Evolutionary conservation across 2,797 vertebrate genomes (phyloP), one percentile per base, ranked within the genome.

Genomic region (Micromesistius poutassou): DNA sequence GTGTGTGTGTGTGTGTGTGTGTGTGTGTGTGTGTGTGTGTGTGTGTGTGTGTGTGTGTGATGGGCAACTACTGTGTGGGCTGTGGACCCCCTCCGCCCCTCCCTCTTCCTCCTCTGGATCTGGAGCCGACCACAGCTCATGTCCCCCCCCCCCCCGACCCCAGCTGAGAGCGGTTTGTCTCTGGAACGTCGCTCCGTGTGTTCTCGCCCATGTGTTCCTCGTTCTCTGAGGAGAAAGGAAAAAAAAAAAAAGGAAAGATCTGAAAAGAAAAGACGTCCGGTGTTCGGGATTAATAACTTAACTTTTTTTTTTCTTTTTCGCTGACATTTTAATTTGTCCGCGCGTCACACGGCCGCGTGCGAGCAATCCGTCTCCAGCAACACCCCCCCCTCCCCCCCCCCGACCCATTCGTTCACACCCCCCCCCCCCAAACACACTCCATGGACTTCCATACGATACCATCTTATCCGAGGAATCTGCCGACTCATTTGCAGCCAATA

Each of bases 151-250:
- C 62, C 12, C 62, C n/a, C 77, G 79, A 50, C 78, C 78, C 88
- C 92, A 92, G 92, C 91, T 91, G 93, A 91, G 89, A 82, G 85
- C 87, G 81, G 86, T 93, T 92, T 91, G 88, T 87, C 85, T 84
- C 85, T 91, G 92, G 89, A 90, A 80, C 87, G 77, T 89, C 86
- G 80, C 55, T 62, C n/a, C 89, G 82, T 85, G 76, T 83, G 38
- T 80, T 85, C 79, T 80, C 79, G n/a, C 81, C 90, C 92, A 93
- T 93, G 88, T 94, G 94, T 88, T 89, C 93, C 80, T 82, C 84
- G 86, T 92, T 91, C 36, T 38, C 10, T 14, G 40, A 46, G 3
- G 88, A 83, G n/a, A n/a, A n/a, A n/a, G n/a, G n/a, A n/a, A n/a
- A 90, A 90, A 42, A 78, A 89, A 80, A 71, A 19, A 33, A 71